phyloP scores from a whole-genome alignment of 2,888 invertebrate genomes.

The Lumbricus terrestris region DNA sequence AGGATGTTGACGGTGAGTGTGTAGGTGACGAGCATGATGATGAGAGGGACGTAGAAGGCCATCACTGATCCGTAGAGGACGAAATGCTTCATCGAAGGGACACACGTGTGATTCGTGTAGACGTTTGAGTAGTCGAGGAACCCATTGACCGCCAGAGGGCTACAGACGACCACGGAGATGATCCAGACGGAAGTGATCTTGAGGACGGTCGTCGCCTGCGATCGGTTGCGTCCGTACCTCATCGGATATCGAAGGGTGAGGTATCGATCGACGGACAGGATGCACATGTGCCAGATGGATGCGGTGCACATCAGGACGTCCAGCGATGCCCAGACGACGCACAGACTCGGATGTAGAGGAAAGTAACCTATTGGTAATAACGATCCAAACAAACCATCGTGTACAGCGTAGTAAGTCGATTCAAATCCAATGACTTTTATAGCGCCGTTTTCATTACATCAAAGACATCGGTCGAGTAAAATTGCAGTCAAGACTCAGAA shows the following conservation, averaged over 20 bases:
- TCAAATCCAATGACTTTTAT: too few relatives aligned
- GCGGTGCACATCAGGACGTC: slow-evolving; percentile 65
- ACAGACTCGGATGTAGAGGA: slow-evolving; percentile 73
- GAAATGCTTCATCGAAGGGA: slow-evolving; percentile 49
- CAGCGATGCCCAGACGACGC: slow-evolving; percentile 69
- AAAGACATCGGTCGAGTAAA: too few relatives aligned
- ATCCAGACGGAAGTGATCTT: slow-evolving; percentile 96
- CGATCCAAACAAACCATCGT: background rate
- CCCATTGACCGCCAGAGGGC: slow-evolving; percentile 58
- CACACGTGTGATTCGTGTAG: slow-evolving; percentile 46
- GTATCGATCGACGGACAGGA: slow-evolving; percentile 70
- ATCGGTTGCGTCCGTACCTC: slow-evolving; percentile 63
- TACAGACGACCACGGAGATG: slow-evolving; percentile 67
- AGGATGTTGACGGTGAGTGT: slow-evolving; percentile 83
- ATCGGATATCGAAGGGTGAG: slow-evolving; percentile 88
- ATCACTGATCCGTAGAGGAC: slow-evolving; percentile 85
- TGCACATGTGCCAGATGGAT: slow-evolving; percentile 65
- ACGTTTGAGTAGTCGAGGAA: slow-evolving; percentile 49
- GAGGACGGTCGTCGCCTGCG: slow-evolving; percentile 60
- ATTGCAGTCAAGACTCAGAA: too few relatives aligned
- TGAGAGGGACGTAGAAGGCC: slow-evolving; percentile 91
- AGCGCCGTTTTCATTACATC: too few relatives aligned
- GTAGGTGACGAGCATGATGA: slow-evolving; percentile 91
- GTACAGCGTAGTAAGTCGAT: too few relatives aligned
- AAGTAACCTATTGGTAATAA: slow-evolving; percentile 82